Evolutionary conservation across 2,797 vertebrate genomes (phyloP).

Genomic region (Morelia viridis): DNA sequence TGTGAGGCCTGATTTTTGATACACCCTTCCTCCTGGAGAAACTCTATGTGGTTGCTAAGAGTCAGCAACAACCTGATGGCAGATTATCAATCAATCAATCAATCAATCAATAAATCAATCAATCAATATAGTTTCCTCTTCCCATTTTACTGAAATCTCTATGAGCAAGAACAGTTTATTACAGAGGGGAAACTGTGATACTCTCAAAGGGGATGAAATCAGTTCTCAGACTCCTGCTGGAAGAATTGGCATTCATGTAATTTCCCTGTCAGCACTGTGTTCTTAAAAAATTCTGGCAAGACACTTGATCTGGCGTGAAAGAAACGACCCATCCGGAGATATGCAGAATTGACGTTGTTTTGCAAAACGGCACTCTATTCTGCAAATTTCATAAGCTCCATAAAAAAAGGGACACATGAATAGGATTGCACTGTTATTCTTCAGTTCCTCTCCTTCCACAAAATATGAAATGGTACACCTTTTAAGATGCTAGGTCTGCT

Average conservation of each 20-base stretch:
- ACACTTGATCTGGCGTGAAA: neutral
- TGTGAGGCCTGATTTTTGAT: neutral
- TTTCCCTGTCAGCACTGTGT: neutral
- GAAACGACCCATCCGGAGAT: neutral
- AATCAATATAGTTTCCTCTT: neutral
- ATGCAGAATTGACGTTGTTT: rapidly evolving
- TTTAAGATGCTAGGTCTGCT: too few species aligned
- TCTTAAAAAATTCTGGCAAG: neutral
- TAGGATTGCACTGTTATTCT: neutral
- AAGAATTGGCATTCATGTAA: neutral
- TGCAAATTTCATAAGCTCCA: neutral
- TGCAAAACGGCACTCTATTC: neutral
- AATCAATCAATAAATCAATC: neutral
- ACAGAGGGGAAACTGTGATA: neutral
- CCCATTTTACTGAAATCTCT: neutral
- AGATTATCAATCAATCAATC: rapidly evolving
- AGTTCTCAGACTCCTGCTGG: neutral
- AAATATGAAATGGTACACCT: too few species aligned
- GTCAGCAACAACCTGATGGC: neutral
- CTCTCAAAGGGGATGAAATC: neutral
- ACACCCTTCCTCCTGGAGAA: neutral
- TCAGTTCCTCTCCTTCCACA: too few species aligned
- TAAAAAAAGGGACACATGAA: neutral
- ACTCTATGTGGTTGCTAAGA: neutral
- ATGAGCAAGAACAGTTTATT: too few species aligned